Conservation (phyloP, 2,888 invertebrate species). For the Diplolepis rosae region DNA sequence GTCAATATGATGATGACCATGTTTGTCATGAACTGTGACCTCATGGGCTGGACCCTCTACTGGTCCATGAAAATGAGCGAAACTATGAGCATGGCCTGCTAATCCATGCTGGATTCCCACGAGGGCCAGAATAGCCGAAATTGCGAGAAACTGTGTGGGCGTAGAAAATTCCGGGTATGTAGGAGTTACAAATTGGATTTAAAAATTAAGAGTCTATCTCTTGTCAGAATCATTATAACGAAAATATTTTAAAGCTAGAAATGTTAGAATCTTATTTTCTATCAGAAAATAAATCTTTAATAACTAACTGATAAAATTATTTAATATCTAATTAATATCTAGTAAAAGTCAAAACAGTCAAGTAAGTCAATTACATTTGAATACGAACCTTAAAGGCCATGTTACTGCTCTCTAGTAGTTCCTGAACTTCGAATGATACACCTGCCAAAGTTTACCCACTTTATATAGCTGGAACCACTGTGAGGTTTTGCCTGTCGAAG, state of each 20-base stretch:
- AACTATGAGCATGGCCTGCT: conserved; percentile 70
- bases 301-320: neutral
- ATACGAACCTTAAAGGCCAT: conserved; percentile 64
- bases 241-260: neutral
- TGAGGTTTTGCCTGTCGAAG: conserved; percentile 47
- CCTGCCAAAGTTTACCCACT: conserved; percentile 43
- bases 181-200: neutral
- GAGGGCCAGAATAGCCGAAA: conserved; percentile 57
- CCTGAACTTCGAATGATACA: conserved; percentile 57
- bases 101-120: conserved; percentile 55
- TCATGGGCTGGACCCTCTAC: conserved; percentile 66
- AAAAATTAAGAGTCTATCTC: neutral
- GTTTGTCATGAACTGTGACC: conserved; percentile 60
- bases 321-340: no score
- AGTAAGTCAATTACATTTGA: conserved; percentile 6
- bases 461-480: conserved; percentile 59
- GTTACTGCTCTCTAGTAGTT: conserved; percentile 45
- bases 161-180: neutral
- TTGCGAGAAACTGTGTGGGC: conserved; percentile 54
- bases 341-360: no score
- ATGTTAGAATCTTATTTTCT: neutral
- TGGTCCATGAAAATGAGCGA: conserved; percentile 68
- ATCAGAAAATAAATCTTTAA: neutral
- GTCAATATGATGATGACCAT: conserved; percentile 63
- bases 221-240: neutral